Base-by-base conservation (phyloP, 2,113 vertebrate genomes). In the Haliaeetus leucogaster region DNA sequence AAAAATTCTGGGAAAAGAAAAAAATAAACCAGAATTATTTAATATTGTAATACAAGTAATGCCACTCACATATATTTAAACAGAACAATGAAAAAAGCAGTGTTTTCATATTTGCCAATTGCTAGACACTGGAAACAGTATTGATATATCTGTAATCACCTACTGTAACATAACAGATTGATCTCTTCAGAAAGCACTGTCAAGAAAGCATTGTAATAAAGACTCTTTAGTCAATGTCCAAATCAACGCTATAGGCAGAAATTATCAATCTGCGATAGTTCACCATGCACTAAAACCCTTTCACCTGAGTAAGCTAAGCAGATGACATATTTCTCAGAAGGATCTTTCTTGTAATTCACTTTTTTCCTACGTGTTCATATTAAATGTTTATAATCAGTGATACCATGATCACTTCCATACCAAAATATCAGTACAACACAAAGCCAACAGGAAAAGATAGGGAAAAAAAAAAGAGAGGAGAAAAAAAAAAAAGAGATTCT, bases 1-100 rank as follows among this genome's bases (percentile, higher is more conserved):
- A 99, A 98, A 99, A 99, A 98, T 99, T 99, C 99, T 99, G 97
- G 22, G 52, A 42, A 90, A 92, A 90, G 53, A 94, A 87, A 96
- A 92, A 82, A 96, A 32, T 15, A 94, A 84, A 79, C 36, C 40
- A 96, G 45, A 65, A 63, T 66, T n/a, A 78, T 9, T 12, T 20
- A 76, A 53, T 52, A 29, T 4, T 61, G 4, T 17, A 76, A 53
- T 16, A 80, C 3, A 90, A 67, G 80, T 23, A 93, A 82, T 56
- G 27, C 2, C n/a, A 85, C 29, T 89, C 42, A 50, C 23, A 53
- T 25, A 36, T 6, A 63, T 27, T 42, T 73, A 90, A 84, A 85
- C 27, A 73, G 42, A 78, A 55, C 25, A 73, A 26, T 7, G 0
- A 8, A 62, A 53, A 81, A 50, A 21, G 0, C 22, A 22, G 8